A percentile compares a stretch with the other conserved stretches of the same genome.
phyloP scores from a whole-genome alignment of 2,888 invertebrate species.

The Phorcus lineatus region DNA sequence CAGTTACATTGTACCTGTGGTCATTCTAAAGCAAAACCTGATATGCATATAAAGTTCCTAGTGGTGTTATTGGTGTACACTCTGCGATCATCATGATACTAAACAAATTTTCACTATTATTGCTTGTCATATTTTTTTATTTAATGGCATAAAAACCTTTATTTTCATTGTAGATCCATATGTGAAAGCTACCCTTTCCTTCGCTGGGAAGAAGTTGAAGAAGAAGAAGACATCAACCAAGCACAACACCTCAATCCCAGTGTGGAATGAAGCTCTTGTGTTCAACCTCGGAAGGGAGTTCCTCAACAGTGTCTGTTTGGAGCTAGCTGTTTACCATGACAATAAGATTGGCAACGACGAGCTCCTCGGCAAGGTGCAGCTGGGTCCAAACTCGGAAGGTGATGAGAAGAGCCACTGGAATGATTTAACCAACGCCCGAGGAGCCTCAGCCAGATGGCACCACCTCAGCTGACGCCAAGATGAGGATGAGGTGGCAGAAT shows the following conservation, averaged over 20 bases:
- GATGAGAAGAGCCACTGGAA: slow-evolving; percentile 69
- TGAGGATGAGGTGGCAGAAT: slow-evolving; percentile 18
- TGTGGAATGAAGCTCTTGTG: slow-evolving; percentile 93
- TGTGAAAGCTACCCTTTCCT: slow-evolving; percentile 90
- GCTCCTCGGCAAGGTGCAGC: slow-evolving; percentile 78
- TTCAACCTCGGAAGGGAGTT: slow-evolving; percentile 82
- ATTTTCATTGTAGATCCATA: slow-evolving; percentile 83
- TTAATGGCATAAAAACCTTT: background rate
- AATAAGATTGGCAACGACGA: slow-evolving; percentile 80
- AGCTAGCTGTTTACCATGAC: slow-evolving; percentile 81
- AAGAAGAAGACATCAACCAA: slow-evolving; percentile 88
- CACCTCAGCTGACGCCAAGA: slow-evolving; percentile 44
- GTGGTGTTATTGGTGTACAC: no score
- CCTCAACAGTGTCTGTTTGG: slow-evolving; percentile 79
- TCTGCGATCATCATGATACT: no score
- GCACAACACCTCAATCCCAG: slow-evolving; percentile 86
- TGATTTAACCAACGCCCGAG: slow-evolving; percentile 65
- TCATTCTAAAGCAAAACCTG: no score
- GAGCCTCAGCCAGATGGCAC: slow-evolving; percentile 69
- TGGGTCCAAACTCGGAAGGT: slow-evolving; percentile 76
- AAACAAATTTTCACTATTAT: no score
- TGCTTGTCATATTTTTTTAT: no score
- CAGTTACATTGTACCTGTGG: no score
- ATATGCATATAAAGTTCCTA: no score
- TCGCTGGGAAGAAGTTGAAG: slow-evolving; percentile 89